A percentile compares a stretch with the other conserved stretches of the same genome.
These are phyloP conservation scores for Pseudococcus jackbeardsleyi DNA, from an alignment of 2,888 invertebrate species.

Conservation along the genomic window DNA sequence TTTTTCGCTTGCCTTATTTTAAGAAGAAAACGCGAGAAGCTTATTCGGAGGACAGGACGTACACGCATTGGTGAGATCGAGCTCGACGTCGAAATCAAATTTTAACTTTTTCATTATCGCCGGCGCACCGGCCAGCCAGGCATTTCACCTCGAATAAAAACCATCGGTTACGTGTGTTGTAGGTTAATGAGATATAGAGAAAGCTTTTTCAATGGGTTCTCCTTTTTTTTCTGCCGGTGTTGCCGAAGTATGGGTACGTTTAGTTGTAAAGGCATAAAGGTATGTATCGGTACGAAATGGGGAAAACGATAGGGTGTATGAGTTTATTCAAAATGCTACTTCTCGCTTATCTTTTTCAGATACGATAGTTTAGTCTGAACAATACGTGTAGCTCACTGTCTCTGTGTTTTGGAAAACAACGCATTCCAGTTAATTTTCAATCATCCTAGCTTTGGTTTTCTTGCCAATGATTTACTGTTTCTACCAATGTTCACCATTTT, in stretches of 20 bases:
- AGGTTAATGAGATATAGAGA: slow-evolving; percentile 27
- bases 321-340: neutral
- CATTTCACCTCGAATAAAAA: slow-evolving; percentile 35
- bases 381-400: neutral
- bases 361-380: neutral
- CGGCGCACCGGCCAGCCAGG: neutral
- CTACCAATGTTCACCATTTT: neutral
- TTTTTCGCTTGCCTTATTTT: neutral
- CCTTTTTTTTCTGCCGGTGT: neutral
- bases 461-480: neutral
- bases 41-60: neutral
- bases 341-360: neutral
- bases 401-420: neutral
- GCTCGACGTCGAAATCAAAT: neutral
- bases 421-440: neutral
- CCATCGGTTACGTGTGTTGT: slow-evolving; percentile 38
- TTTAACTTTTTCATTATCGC: slow-evolving; percentile 17
- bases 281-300: neutral
- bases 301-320: neutral
- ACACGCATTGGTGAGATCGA: neutral
- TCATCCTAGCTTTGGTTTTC: no score
- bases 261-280: neutral
- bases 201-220: neutral
- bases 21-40: neutral
- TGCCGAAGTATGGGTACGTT: neutral